A percentile compares a stretch with the other conserved stretches of the same genome.
Evolutionary conservation across 2,113 vertebrate genomes (phyloP).

Genomic region (Oenanthe oenanthe): DNA sequence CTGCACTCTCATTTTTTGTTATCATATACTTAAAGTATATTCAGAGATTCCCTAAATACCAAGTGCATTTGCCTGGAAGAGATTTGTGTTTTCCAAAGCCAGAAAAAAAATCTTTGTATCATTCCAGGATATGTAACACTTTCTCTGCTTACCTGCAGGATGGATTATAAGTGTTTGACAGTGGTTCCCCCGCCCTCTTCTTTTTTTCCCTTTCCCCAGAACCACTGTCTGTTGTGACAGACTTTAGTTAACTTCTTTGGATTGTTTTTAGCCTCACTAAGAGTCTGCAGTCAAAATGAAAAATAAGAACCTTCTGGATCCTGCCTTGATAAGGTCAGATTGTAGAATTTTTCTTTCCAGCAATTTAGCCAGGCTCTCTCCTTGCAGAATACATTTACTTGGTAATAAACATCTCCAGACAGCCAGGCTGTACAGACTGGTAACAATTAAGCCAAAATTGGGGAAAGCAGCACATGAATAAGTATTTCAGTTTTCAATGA

Average conservation of each 20-base stretch:
- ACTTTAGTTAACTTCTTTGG: slow-evolving; percentile 20
- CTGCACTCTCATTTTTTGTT: background rate
- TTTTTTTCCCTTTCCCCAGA: background rate
- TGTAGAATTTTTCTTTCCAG: slow-evolving; percentile 54
- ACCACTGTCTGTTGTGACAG: background rate
- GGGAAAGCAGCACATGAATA: slow-evolving; percentile 40
- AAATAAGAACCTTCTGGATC: slow-evolving; percentile 63
- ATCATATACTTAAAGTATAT: slow-evolving; percentile 20
- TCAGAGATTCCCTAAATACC: slow-evolving; percentile 55
- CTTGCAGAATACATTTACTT: slow-evolving; percentile 61
- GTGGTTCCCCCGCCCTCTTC: fast-evolving
- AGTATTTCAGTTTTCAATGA: slow-evolving; percentile 20
- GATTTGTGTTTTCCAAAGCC: slow-evolving; percentile 10
- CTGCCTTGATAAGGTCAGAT: slow-evolving; percentile 61
- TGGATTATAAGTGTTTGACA: background rate
- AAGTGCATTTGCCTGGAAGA: background rate
- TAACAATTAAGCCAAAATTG: slow-evolving; percentile 64
- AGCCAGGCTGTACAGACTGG: slow-evolving; percentile 32
- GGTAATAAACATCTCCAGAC: slow-evolving; percentile 63
- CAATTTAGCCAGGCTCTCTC: slow-evolving; percentile 45
- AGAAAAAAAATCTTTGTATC: background rate
- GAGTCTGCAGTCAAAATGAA: background rate
- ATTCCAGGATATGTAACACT: background rate
- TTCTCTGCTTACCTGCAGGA: background rate
- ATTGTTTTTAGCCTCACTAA: slow-evolving; percentile 6